A percentile compares a stretch with the other conserved stretches of the same genome.
Conservation (phyloP, 2,888 invertebrate species). For the Athalia rosae region DNA sequence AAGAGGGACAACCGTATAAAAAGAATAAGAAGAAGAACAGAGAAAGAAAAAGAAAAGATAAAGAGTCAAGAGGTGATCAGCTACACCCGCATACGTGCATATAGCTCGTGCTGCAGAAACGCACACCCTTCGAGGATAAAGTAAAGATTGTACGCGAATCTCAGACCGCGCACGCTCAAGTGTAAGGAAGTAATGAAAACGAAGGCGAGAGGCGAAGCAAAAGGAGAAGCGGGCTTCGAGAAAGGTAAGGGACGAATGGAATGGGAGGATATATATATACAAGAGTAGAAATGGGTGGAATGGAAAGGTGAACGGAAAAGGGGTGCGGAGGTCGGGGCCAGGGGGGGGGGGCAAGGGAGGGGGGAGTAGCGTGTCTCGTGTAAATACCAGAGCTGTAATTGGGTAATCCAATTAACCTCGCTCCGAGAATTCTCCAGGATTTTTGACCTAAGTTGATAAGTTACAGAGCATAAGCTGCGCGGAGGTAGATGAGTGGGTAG, state of each 20-base stretch:
- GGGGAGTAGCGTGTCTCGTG: constrained; percentile 32
- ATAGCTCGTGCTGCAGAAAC: background rate
- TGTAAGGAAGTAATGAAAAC: too few species aligned
- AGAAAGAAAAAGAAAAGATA: background rate
- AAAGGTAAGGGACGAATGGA: too few species aligned
- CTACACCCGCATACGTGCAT: background rate
- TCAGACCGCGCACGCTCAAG: too few species aligned
- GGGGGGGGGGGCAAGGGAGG: too few species aligned
- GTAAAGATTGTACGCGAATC: too few species aligned
- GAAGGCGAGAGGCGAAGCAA: too few species aligned
- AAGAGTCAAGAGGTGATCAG: background rate
- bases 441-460: constrained; percentile 24
- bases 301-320: background rate
- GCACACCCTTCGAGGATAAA: too few species aligned
- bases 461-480: background rate
- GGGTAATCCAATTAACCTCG: constrained; percentile 44
- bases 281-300: background rate
- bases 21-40: background rate
- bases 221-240: too few species aligned
- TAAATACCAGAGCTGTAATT: constrained; percentile 43
- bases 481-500: background rate
- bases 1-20: background rate
- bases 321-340: background rate
- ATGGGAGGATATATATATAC: too few species aligned
- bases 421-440: constrained; percentile 32